Evolutionary conservation across 2,797 vertebrate species (phyloP).

Genomic region (Sternotherus odoratus): DNA sequence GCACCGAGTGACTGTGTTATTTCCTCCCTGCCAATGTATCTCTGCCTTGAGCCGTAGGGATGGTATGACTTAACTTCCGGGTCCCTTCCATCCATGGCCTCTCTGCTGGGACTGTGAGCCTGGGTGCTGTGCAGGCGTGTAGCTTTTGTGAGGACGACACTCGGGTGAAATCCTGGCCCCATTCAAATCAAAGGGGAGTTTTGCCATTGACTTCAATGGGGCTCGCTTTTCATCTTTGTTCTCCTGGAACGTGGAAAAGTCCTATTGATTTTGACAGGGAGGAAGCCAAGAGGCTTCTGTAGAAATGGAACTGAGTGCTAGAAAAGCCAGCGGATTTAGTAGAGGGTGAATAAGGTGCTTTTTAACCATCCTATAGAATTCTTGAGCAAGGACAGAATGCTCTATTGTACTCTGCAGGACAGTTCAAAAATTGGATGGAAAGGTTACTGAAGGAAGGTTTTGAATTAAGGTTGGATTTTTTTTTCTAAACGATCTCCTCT

Average conservation of each 20-base stretch:
- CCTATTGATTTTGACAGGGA: background rate
- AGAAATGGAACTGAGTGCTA: background rate
- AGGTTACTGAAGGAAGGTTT: background rate
- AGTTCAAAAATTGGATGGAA: slow-evolving; percentile 26
- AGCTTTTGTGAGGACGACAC: background rate
- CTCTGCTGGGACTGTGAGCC: background rate
- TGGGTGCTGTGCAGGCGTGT: background rate
- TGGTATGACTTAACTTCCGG: background rate
- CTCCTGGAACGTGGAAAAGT: background rate
- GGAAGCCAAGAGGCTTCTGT: background rate
- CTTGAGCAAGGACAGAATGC: slow-evolving; percentile 13
- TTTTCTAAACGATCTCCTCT: background rate
- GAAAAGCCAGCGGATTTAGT: background rate
- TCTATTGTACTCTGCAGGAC: background rate
- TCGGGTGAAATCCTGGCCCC: background rate
- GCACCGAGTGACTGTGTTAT: background rate
- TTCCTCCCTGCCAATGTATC: background rate
- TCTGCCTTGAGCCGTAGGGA: background rate
- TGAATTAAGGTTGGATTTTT: background rate
- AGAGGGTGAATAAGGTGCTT: slow-evolving; percentile 17
- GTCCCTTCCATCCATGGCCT: background rate
- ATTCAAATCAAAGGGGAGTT: background rate
- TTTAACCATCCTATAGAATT: slow-evolving; percentile 27
- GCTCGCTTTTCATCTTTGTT: background rate
- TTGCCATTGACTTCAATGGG: background rate